Conservation (phyloP, 2,888 invertebrate genomes). For the Abscondita cerata region DNA sequence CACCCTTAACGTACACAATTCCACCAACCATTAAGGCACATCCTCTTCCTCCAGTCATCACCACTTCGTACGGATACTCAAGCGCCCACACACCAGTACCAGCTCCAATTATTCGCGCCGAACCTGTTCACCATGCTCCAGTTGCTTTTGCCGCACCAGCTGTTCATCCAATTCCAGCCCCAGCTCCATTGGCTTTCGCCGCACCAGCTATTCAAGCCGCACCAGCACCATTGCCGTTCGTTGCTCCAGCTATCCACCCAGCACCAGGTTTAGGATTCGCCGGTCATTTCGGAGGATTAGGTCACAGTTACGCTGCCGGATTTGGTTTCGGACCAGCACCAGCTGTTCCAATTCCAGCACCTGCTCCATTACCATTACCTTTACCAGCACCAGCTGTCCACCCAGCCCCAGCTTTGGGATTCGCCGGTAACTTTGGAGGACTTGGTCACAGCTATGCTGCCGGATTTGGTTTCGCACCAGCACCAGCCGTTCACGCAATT, state of each 20-base stretch:
- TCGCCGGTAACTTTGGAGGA: background rate
- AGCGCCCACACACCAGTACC: conserved; percentile 1
- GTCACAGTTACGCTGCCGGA: background rate
- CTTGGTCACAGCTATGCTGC: background rate
- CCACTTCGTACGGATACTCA: conserved; percentile 1
- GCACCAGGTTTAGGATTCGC: background rate
- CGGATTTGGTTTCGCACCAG: background rate
- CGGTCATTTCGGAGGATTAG: background rate
- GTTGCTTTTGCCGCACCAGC: background rate
- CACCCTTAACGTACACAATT: conserved; percentile 2
- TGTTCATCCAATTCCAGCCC: no score
- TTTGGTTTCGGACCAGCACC: background rate
- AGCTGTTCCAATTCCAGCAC: background rate
- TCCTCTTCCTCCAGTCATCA: conserved; percentile 1
- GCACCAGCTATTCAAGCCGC: background rate
- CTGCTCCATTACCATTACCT: background rate
- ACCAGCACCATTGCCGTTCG: background rate
- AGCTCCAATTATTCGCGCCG: conserved; percentile 3
- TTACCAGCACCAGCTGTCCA: background rate
- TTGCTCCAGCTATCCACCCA: background rate
- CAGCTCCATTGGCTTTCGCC: background rate
- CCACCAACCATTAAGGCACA: background rate
- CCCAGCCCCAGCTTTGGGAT: background rate
- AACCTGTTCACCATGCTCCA: background rate
- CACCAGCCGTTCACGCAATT: background rate